These are phyloP conservation scores for Pachyuromys duprasi DNA, from an alignment of 2,797 vertebrate genomes.

Conservation along the genomic window DNA sequence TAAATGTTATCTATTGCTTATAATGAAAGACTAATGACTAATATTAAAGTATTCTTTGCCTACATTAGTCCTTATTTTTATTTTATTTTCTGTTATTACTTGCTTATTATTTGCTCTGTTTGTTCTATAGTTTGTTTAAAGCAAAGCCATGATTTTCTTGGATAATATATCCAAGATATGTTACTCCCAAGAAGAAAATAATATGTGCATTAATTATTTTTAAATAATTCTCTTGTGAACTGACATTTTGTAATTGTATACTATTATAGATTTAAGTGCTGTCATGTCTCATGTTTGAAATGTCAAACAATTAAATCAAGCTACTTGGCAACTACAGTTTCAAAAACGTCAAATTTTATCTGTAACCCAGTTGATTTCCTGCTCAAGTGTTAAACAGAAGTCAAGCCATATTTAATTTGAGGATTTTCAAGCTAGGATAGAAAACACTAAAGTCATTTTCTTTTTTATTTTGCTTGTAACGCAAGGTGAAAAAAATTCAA, in stretches of 20 bases:
- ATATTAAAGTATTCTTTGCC: conserved; percentile 15
- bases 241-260: background rate
- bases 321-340: background rate
- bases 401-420: background rate
- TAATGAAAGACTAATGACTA: background rate
- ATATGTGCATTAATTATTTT: background rate
- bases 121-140: conserved; percentile 39
- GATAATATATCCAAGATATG: background rate
- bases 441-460: background rate
- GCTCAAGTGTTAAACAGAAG: background rate
- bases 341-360: background rate
- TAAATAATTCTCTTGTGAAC: conserved; percentile 32
- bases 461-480: background rate
- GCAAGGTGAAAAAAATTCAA: background rate
- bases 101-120: background rate
- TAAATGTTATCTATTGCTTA: conserved; percentile 14
- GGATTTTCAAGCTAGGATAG: background rate
- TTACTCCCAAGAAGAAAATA: conserved; percentile 5
- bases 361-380: conserved; percentile 2
- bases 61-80: background rate
- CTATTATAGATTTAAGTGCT: background rate
- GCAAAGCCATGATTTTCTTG: conserved; percentile 35
- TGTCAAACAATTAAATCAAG: background rate
- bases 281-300: background rate
- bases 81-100: conserved; percentile 37